Evolutionary conservation across 2,113 vertebrate genomes (phyloP).

Genomic region (Martes martes): DNA sequence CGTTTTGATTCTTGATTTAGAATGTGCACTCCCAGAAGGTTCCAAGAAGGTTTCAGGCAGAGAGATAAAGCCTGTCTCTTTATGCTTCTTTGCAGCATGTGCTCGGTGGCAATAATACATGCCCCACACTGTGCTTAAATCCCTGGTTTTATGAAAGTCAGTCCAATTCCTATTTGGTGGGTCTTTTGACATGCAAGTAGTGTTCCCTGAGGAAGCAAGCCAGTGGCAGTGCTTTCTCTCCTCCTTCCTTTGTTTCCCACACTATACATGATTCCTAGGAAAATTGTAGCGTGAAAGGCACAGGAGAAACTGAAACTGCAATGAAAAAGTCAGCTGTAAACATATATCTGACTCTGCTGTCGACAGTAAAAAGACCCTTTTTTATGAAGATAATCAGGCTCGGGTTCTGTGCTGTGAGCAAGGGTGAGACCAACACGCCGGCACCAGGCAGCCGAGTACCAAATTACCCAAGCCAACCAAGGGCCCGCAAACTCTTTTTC

Average conservation of each 20-base stretch:
- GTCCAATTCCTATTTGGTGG: slow-evolving; percentile 52
- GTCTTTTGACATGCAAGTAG: slow-evolving; percentile 68
- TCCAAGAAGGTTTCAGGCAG: slow-evolving; percentile 66
- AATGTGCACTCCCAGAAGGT: slow-evolving; percentile 68
- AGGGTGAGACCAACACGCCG: slow-evolving; percentile 13
- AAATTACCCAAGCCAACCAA: slow-evolving; percentile 42
- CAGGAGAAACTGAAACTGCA: slow-evolving; percentile 33
- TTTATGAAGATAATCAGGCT: slow-evolving; percentile 41
- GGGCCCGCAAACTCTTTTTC: not conserved
- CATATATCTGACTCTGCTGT: not conserved
- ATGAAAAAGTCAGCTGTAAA: slow-evolving; percentile 45
- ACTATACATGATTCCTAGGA: slow-evolving; percentile 29
- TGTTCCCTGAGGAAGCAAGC: slow-evolving; percentile 52
- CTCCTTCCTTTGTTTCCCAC: slow-evolving; percentile 66
- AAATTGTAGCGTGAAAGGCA: slow-evolving; percentile 32
- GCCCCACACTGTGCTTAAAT: slow-evolving; percentile 66
- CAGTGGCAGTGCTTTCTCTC: slow-evolving; percentile 42
- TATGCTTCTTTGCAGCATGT: slow-evolving; percentile 61
- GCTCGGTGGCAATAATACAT: slow-evolving; percentile 63
- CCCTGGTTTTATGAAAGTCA: slow-evolving; percentile 72
- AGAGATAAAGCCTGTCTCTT: slow-evolving; percentile 77
- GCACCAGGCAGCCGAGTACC: not conserved
- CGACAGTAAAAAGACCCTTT: not conserved
- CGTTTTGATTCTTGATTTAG: slow-evolving; percentile 80
- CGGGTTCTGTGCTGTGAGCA: not conserved